A percentile compares a stretch with the other conserved stretches of the same genome.
Conservation (phyloP, 2,113 vertebrate species). For the Myiopsitta monachus region DNA sequence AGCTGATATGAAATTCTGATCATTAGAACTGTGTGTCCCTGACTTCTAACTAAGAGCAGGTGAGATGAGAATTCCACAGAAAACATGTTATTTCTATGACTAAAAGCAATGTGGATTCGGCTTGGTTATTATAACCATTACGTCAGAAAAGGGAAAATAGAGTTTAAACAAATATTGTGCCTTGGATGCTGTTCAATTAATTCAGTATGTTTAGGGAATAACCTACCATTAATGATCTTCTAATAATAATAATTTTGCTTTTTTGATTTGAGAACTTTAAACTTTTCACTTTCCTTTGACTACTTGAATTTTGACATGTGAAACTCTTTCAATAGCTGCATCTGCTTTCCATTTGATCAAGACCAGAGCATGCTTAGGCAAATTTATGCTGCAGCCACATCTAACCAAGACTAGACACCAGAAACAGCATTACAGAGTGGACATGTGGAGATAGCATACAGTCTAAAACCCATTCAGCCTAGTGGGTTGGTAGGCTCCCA, state of each 20-base stretch:
- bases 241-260: background rate
- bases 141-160: background rate
- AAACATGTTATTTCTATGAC: background rate
- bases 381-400: background rate
- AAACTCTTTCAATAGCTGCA: background rate
- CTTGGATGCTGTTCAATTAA: background rate
- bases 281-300: background rate
- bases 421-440: background rate
- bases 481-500: background rate
- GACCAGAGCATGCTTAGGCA: background rate
- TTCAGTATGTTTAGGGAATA: background rate
- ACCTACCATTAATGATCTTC: background rate
- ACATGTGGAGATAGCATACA: background rate
- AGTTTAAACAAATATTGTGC: slow-evolving; percentile 3
- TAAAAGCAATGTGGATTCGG: background rate
- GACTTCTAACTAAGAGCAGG: background rate
- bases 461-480: background rate
- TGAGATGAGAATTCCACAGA: background rate
- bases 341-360: background rate
- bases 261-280: background rate
- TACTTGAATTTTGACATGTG: background rate
- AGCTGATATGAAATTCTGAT: slow-evolving; percentile 12
- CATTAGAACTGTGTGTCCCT: background rate
- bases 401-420: background rate
- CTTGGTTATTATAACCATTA: background rate